These are phyloP conservation scores for Myiotriccus ornatus DNA, from an alignment of 2,797 vertebrate species.

Conservation along the genomic window DNA sequence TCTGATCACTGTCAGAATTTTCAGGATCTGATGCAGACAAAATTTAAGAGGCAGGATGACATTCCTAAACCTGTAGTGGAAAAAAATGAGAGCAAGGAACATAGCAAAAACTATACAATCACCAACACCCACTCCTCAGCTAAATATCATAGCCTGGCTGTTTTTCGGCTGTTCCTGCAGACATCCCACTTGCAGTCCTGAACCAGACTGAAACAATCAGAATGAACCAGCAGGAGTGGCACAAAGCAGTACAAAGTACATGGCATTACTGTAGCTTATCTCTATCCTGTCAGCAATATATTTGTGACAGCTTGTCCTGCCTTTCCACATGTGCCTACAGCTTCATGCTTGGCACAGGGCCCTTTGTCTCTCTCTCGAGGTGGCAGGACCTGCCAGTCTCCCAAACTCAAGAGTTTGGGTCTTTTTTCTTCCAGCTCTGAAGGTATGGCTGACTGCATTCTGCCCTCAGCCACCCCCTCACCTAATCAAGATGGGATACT, in stretches of 20 bases:
- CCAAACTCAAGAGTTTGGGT: not conserved
- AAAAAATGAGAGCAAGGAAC: not conserved
- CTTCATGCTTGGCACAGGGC: not conserved
- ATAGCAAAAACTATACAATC: not conserved
- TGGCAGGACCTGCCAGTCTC: not conserved
- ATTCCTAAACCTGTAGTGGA: not conserved
- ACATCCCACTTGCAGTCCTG: not conserved
- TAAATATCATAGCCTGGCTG: not conserved
- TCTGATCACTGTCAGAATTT: not conserved
- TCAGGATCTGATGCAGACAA: not conserved
- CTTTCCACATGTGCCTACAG: not conserved
- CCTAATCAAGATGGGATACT: constrained; percentile 42
- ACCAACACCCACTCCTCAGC: not conserved
- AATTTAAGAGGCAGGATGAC: not conserved
- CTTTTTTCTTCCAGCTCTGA: not conserved
- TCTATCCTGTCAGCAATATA: not conserved
- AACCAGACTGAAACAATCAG: not conserved
- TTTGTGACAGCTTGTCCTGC: not conserved
- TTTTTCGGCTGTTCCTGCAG: not conserved
- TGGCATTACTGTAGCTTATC: not conserved
- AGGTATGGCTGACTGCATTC: not conserved
- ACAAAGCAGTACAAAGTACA: constrained; percentile 38
- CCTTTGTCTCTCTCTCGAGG: not conserved
- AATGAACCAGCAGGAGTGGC: not conserved
- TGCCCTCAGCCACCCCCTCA: not conserved